phyloP scores from a whole-genome alignment of 1,140 invertebrate genomes.

The Drosophila sproati region DNA sequence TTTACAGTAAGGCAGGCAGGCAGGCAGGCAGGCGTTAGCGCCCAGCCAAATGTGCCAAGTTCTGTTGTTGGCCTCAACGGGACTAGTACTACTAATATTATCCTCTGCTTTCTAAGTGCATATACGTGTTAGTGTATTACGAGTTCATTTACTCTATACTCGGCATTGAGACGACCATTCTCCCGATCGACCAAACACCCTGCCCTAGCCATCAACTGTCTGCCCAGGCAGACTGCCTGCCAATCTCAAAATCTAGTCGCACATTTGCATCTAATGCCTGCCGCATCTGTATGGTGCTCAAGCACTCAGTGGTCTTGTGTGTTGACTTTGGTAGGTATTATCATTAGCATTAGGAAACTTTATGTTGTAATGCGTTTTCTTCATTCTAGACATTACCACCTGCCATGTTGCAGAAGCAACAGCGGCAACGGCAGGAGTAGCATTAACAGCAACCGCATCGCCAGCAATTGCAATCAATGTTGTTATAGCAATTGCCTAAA shows the following conservation, averaged over 20 bases:
- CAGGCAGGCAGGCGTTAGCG: conserved; percentile 47
- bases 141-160: conserved; percentile 73
- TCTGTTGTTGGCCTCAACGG: conserved; percentile 30
- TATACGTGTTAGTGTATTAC: conserved; percentile 79
- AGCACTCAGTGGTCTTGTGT: conserved; percentile 28
- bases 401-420: conserved; percentile 16
- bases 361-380: conserved; percentile 60
- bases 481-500: conserved; percentile 56
- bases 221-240: background rate
- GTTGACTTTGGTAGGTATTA: conserved; percentile 78
- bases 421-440: background rate
- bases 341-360: conserved; percentile 76
- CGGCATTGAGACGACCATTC: conserved; percentile 6
- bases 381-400: conserved; percentile 9
- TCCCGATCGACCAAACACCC: background rate
- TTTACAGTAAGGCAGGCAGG: conserved; percentile 76
- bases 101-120: conserved; percentile 61
- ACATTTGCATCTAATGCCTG: conserved; percentile 48
- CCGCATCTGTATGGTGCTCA: conserved; percentile 43
- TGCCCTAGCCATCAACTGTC: conserved; percentile 8
- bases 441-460: conserved; percentile 25
- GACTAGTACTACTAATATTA: conserved; percentile 5
- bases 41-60: conserved; percentile 71
- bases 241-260: conserved; percentile 30
- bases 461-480: conserved; percentile 61